phyloP scores from a whole-genome alignment of 2,113 vertebrate genomes.

The Colaptes auratus region DNA sequence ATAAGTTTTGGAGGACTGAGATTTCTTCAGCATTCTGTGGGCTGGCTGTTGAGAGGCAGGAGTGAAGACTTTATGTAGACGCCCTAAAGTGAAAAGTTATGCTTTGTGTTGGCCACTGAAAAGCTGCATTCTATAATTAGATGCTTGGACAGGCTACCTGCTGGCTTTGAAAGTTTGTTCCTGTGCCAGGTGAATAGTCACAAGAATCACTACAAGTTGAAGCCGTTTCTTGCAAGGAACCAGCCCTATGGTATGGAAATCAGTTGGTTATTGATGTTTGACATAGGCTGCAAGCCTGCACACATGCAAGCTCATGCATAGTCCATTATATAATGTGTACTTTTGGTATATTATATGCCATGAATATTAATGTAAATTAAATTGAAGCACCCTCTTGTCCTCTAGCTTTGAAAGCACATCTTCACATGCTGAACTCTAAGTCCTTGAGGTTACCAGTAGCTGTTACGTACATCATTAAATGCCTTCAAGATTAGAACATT shows the following conservation, averaged over 20 bases:
- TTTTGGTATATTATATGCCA: not conserved
- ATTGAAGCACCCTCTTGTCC: not conserved
- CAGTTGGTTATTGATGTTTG: not conserved
- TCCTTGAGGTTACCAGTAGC: not conserved
- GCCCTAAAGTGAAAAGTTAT: not conserved
- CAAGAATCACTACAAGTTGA: not conserved
- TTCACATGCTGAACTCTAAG: not conserved
- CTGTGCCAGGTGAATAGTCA: not conserved
- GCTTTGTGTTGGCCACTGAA: not conserved
- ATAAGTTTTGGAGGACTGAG: not conserved
- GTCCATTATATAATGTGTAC: not conserved
- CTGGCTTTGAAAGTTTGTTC: not conserved
- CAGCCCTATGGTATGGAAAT: not conserved
- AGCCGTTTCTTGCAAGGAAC: not conserved
- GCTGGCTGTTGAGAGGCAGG: not conserved
- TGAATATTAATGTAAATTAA: slow-evolving; percentile 15
- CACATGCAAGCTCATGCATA: not conserved
- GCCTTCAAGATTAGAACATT: not conserved
- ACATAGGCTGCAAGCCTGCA: not conserved
- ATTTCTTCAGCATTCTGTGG: not conserved
- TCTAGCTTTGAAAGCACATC: not conserved
- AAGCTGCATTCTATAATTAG: not conserved
- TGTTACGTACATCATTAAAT: not conserved
- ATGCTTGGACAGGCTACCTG: not conserved
- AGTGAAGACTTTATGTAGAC: not conserved